Base-by-base conservation (phyloP, 1,140 invertebrate genomes). In the Drepana arcuata region DNA sequence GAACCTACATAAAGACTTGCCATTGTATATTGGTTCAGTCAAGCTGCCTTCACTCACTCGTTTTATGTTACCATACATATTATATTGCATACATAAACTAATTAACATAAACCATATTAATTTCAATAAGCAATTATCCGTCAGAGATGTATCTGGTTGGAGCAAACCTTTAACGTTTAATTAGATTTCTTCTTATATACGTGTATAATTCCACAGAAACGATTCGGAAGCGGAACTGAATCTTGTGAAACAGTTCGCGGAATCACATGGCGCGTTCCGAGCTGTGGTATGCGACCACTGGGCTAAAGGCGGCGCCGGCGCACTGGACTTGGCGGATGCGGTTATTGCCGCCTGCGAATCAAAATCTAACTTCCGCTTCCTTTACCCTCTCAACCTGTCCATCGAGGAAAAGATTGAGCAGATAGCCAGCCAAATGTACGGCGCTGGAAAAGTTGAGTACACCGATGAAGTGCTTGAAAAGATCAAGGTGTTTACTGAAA, bases 371-470 rank as follows among this genome's bases (percentile, higher is more conserved):
- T 93, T 91, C 66, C 84, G 89, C 53, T 92, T 95, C 58, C 83
- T 99, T 0, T 99, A 99, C 69, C 86, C 93, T n/a, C 70, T 96
- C 4, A 75, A 91, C 48, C 40, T 89, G 10, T 83, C 93, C 12
- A 89, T 99, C 21, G 88, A 91, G 54, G 89, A 95, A 1, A 99
- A 99, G 84, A 97, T 99, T 32, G 85, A 88, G 55, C 92, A 75
- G 9, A 97, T 99, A 64, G 95, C 97, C 0, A 89, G 86, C 48
- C 91, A 97, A 75, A 98, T 99, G 88, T 99, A 99, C 71, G 97
- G 97, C n/a, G 97, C 96, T 29, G 92, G 90, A 30, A 86, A 91
- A 30, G 88, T 99, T 14, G 88, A 93, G 32, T 86, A 97, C 10
- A 85, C 88, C 2, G 86, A 89, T 46, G 88, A 91, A 66, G 88